phyloP scores from a whole-genome alignment of 2,888 invertebrate genomes.

The Homarus gammarus region DNA sequence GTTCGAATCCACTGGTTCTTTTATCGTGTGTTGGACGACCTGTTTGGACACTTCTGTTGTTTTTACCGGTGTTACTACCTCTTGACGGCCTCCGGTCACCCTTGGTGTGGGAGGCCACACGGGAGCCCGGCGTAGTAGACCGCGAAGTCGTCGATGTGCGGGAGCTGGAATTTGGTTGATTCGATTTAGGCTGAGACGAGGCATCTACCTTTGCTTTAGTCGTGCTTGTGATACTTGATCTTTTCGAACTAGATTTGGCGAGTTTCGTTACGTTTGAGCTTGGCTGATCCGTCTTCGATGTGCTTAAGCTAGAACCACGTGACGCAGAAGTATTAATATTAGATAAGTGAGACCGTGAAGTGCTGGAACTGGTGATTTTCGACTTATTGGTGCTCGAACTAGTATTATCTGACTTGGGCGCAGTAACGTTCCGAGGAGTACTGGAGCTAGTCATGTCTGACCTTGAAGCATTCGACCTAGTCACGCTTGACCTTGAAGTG shows the following conservation, averaged over 20 bases:
- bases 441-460: conserved; percentile 8
- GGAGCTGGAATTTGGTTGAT: not conserved
- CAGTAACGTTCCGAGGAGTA: not conserved
- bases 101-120: not conserved
- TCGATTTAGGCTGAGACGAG: not conserved
- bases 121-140: not conserved
- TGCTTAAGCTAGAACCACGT: not conserved
- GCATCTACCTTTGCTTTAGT: not conserved
- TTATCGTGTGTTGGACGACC: not conserved
- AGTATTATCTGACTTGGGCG: not conserved
- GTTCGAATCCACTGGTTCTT: no score
- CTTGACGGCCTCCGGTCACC: not conserved
- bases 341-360: not conserved
- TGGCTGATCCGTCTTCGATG: not conserved
- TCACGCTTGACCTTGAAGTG: conserved; percentile 30
- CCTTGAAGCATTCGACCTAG: not conserved
- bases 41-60: not conserved
- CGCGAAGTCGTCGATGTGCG: not conserved
- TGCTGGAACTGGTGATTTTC: not conserved
- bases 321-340: not conserved
- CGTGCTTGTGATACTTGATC: not conserved
- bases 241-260: not conserved
- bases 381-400: conserved; percentile 14
- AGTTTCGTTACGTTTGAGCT: not conserved
- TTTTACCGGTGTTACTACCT: not conserved